These are phyloP conservation scores for Dryobates pubescens DNA, from an alignment of 2,797 vertebrate species.

Conservation along the genomic window DNA sequence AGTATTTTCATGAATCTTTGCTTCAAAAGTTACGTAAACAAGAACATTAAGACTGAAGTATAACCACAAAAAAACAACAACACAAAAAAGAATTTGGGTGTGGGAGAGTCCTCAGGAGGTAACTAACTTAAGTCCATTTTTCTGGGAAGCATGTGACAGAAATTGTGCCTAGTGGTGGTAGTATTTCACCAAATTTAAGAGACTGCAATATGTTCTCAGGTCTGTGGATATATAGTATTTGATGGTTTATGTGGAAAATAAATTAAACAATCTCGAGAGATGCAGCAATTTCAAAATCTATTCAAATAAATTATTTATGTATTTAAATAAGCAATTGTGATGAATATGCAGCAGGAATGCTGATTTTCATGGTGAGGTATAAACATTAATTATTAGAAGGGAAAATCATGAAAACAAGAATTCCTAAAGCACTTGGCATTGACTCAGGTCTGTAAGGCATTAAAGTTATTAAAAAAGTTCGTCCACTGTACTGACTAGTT, in stretches of 20 bases:
- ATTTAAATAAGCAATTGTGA: background rate
- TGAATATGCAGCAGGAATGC: background rate
- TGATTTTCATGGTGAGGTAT: background rate
- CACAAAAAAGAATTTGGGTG: background rate
- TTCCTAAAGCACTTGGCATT: conserved; percentile 1
- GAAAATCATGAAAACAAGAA: background rate
- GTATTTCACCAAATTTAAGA: conserved; percentile 48
- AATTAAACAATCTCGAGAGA: background rate
- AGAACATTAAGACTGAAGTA: background rate
- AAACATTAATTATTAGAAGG: background rate
- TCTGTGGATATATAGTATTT: background rate
- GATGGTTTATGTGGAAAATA: background rate
- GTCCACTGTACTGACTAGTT: background rate
- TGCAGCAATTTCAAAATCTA: background rate
- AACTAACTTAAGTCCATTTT: background rate
- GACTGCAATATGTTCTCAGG: conserved; percentile 38
- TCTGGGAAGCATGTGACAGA: conserved; percentile 2
- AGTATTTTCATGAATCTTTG: background rate
- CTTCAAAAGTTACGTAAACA: background rate
- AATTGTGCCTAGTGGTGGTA: conserved; percentile 41
- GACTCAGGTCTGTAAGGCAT: background rate
- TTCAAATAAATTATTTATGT: background rate
- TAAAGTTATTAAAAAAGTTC: background rate
- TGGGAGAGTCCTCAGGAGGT: background rate
- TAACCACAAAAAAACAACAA: background rate